Conservation (phyloP, 2,888 invertebrate genomes). For the Eristalis arbustorum region DNA sequence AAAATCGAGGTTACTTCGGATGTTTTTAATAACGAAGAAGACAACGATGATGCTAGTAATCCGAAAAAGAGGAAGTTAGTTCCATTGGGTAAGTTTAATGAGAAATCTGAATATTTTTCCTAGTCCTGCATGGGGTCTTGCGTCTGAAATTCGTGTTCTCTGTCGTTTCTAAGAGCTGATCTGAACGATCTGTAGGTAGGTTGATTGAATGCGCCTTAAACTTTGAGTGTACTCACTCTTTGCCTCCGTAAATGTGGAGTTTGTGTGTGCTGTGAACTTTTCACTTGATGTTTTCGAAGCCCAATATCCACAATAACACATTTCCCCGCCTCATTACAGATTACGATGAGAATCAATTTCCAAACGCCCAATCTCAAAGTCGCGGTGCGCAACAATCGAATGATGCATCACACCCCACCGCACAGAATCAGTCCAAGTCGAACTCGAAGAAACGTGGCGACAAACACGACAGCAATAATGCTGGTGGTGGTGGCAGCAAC, state of each 20-base stretch:
- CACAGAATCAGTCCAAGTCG: slow-evolving; percentile 58
- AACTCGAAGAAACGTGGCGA: slow-evolving; percentile 75
- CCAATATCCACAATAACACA: too few species aligned
- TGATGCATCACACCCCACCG: slow-evolving; percentile 40
- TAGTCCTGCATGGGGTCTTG: neutral
- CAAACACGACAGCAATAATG: slow-evolving; percentile 76
- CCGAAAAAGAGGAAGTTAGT: slow-evolving; percentile 89
- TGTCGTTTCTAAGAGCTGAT: too few species aligned
- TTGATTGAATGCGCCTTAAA: too few species aligned
- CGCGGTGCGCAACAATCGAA: slow-evolving; percentile 57
- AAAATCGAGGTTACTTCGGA: slow-evolving; percentile 91
- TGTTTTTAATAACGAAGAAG: slow-evolving; percentile 93
- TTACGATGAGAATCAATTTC: slow-evolving; percentile 76
- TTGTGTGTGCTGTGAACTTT: too few species aligned
- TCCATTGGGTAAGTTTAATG: slow-evolving; percentile 83
- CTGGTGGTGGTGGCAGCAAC: slow-evolving; percentile 75
- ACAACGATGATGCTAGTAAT: slow-evolving; percentile 82
- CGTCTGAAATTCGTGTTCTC: too few species aligned
- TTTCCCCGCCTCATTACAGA: slow-evolving; percentile 71
- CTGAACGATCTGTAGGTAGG: too few species aligned
- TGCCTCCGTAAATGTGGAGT: too few species aligned
- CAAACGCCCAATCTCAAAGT: slow-evolving; percentile 63
- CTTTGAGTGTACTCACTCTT: too few species aligned
- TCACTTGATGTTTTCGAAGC: too few species aligned
- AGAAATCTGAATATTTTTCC: neutral